Evolutionary conservation across 2,113 vertebrate genomes (phyloP).

Genomic region (Fulica atra): DNA sequence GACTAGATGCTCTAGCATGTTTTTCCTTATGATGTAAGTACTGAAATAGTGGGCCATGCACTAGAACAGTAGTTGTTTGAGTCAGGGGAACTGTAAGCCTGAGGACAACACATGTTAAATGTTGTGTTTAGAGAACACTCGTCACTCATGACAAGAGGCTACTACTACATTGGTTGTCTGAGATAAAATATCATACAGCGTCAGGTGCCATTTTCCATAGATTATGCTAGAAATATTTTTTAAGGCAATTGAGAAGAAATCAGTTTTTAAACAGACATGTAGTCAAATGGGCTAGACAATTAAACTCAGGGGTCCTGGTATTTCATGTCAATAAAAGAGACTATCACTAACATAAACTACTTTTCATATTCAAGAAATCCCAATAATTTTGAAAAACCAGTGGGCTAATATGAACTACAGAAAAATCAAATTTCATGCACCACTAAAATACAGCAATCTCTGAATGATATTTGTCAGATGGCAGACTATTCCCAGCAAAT

Average conservation of each 20-base stretch:
- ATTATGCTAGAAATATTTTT: not conserved
- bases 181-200: not conserved
- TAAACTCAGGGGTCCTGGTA: not conserved
- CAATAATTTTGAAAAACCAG: not conserved
- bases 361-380: not conserved
- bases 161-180: not conserved
- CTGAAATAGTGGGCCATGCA: not conserved
- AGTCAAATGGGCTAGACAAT: not conserved
- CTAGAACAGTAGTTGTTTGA: not conserved
- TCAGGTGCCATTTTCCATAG: not conserved
- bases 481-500: not conserved
- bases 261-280: not conserved
- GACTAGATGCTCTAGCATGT: not conserved
- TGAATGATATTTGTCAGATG: conserved; percentile 5
- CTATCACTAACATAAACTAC: not conserved
- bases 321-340: not conserved
- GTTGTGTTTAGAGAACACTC: not conserved
- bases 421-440: not conserved
- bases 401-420: not conserved
- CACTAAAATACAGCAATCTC: not conserved
- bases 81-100: not conserved
- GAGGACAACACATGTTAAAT: not conserved
- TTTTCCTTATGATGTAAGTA: not conserved
- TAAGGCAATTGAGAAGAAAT: not conserved
- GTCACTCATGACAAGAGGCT: not conserved